Evolutionary conservation across 1,140 invertebrate genomes (phyloP).

Genomic region (Nephotettix cincticeps): DNA sequence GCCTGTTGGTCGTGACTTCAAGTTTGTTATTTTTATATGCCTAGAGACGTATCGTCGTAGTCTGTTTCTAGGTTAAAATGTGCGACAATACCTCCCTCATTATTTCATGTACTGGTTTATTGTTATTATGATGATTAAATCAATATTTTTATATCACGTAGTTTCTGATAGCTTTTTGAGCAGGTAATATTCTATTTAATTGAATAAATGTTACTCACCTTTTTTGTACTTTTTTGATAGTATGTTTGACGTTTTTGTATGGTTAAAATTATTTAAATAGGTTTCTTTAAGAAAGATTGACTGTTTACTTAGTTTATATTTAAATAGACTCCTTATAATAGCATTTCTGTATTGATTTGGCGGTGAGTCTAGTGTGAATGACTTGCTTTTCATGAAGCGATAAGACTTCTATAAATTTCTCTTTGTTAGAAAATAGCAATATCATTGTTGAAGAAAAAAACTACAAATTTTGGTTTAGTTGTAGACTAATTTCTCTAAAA

Average conservation of each 20-base stretch:
- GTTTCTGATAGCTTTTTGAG: constrained; percentile 1
- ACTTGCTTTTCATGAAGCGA: no score
- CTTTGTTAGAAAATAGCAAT: no score
- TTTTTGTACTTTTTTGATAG: constrained; percentile 9
- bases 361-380: no score
- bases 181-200: not conserved
- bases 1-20: constrained; percentile 4
- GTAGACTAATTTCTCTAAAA: no score
- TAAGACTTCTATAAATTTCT: no score
- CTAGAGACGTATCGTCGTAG: constrained; percentile 15
- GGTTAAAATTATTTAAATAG: not conserved
- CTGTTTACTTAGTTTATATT: not conserved
- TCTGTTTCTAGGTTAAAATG: constrained; percentile 15
- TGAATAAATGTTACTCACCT: constrained; percentile 5
- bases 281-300: not conserved
- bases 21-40: constrained; percentile 21
- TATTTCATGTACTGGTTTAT: constrained; percentile 1
- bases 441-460: no score
- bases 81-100: constrained; percentile 2
- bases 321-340: no score
- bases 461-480: no score
- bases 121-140: constrained; percentile 12
- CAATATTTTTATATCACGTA: constrained; percentile 18
- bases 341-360: no score
- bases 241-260: not conserved